Evolutionary conservation across 2,113 vertebrate genomes (phyloP).

Genomic region (Falcunculus frontatus): DNA sequence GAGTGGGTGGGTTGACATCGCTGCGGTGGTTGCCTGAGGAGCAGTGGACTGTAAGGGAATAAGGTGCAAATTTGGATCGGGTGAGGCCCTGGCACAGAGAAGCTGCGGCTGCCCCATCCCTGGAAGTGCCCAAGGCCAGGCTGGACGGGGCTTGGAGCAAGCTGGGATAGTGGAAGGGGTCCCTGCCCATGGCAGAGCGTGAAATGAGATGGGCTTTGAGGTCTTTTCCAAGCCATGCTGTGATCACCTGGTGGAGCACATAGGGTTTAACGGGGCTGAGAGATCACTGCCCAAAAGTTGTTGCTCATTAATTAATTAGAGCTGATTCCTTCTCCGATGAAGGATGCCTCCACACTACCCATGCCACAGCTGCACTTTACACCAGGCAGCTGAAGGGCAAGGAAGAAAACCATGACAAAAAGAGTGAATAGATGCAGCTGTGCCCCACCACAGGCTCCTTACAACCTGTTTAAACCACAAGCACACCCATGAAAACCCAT

Average conservation of each 20-base stretch:
- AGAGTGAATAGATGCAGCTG: neutral
- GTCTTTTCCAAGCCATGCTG: neutral
- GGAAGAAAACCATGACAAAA: neutral
- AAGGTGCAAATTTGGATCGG: accelerated
- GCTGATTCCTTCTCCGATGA: neutral
- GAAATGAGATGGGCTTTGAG: neutral
- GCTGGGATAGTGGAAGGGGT: neutral
- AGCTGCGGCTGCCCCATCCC: neutral
- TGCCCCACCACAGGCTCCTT: neutral
- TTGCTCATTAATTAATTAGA: neutral
- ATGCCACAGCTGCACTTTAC: neutral
- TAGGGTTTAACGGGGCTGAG: accelerated
- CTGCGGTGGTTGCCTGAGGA: accelerated
- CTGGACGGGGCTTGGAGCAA: accelerated
- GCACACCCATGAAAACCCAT: neutral
- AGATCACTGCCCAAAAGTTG: neutral
- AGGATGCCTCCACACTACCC: accelerated
- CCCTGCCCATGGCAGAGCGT: neutral
- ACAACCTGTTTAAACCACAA: neutral
- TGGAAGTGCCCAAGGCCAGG: neutral
- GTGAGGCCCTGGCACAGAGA: neutral
- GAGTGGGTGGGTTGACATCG: neutral
- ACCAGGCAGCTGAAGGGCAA: neutral
- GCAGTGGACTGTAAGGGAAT: accelerated
- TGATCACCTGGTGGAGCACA: no score